phyloP scores from a whole-genome alignment of 2,797 vertebrate genomes.

The Pelobates cultripes region DNA sequence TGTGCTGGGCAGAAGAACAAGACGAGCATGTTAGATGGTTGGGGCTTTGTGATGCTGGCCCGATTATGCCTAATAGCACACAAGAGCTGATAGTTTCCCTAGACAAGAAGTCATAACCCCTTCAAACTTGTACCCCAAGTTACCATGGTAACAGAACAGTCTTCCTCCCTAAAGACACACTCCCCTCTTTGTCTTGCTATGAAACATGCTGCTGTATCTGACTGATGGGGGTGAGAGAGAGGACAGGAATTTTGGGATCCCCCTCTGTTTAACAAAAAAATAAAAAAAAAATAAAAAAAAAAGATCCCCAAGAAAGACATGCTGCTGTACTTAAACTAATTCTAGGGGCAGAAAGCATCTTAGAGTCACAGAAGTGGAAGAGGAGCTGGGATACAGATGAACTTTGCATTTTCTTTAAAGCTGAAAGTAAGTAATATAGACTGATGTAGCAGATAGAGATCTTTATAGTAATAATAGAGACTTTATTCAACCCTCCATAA shows the following conservation, averaged over 20 bases:
- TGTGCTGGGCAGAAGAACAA: constrained; percentile 42
- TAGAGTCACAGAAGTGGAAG: not conserved
- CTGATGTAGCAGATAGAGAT: too few species aligned
- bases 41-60: constrained; percentile 7
- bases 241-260: constrained; percentile 68
- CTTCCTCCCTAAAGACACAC: constrained; percentile 16
- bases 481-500: too few species aligned
- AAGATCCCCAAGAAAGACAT: not conserved
- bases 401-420: not conserved
- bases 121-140: constrained; percentile 31
- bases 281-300: too few species aligned
- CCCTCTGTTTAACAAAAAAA: not conserved
- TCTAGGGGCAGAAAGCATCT: not conserved
- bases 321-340: constrained; percentile 20
- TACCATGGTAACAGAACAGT: constrained; percentile 34
- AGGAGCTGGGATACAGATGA: not conserved
- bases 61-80: constrained; percentile 42
- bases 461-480: too few species aligned
- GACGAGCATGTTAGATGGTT: constrained; percentile 27
- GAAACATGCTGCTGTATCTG: constrained; percentile 65
- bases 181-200: constrained; percentile 45
- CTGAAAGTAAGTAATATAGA: not conserved
- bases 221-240: constrained; percentile 47
- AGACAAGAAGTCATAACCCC: constrained; percentile 49
- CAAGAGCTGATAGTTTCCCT: constrained; percentile 46